phyloP scores from a whole-genome alignment of 2,888 invertebrate species.

The Dorcus parallelipipedus region DNA sequence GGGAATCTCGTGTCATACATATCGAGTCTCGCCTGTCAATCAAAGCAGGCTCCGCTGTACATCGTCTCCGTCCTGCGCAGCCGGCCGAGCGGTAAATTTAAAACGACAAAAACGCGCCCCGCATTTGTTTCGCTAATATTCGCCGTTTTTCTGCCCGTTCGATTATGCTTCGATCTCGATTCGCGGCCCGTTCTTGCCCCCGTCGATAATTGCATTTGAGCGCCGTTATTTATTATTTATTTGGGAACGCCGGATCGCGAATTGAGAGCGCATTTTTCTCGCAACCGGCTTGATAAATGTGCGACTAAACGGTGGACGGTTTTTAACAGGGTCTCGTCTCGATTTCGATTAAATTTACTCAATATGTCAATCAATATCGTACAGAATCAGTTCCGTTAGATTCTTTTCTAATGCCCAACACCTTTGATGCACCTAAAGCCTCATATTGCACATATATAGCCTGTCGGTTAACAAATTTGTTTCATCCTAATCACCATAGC shows the following conservation, averaged over 20 bases:
- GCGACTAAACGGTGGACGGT: not conserved
- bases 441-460: no score
- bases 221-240: constrained; percentile 22
- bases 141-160: constrained; percentile 7
- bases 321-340: no score
- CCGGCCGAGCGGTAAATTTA: constrained; percentile 40
- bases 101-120: constrained; percentile 36
- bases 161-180: constrained; percentile 12
- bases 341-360: no score
- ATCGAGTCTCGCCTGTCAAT: constrained; percentile 38
- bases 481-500: no score
- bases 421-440: no score
- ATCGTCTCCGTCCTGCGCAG: constrained; percentile 35
- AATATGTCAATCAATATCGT: no score
- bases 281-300: constrained; percentile 15
- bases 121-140: constrained; percentile 40
- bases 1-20: constrained; percentile 28
- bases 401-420: no score
- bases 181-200: constrained; percentile 13
- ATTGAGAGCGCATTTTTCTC: constrained; percentile 7
- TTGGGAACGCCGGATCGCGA: constrained; percentile 16
- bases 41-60: constrained; percentile 25
- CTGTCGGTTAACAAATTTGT: no score
- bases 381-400: no score
- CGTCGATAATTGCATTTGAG: constrained; percentile 10